Base-by-base conservation (phyloP, 2,797 vertebrate genomes). In the Rhyacichthys aspro region DNA sequence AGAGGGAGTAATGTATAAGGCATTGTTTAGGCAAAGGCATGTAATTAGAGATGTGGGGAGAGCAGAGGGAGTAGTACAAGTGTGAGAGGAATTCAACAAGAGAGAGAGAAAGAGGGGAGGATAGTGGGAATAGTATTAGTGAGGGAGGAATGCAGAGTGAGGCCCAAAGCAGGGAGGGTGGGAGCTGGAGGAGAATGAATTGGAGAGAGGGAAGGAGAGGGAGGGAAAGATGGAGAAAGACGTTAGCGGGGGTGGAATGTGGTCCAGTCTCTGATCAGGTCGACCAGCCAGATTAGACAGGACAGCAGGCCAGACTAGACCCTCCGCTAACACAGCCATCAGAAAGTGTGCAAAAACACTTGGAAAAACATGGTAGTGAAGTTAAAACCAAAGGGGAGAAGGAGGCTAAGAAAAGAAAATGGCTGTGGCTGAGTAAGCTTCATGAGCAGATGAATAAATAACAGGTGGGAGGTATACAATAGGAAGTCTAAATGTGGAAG, bases 221-320 rank as follows among this genome's bases (percentile, higher is more conserved):
- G 14, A 16, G 28, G 52, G 61, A 52, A n/a, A 43, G 48, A 48
- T 34, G 8, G 32, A 11, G 46, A 60, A 32, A 32, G 53, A 47
- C 43, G 54, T 64, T 72, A 61, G 78, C 52, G 43, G 78, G 72
- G 81, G 65, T 89, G 91, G 91, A 92, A 92, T 92, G 90, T 87
- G 75, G 81, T 41, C 84, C 80, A 82, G 84, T 56, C 85, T 91
- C 86, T 91, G 86, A 91, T 92, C 91, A 89, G 32, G 76, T 84
- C 85, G 81, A 62, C 82, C 74, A 74, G 76, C 57, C 74, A 82
- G 88, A 89, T 92, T 90, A 83, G 87, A 83, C 73, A 57, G 82
- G 90, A 91, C 90, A 89, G 87, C 76, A 37, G 64, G 64, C 70
- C 78, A 73, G 76, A 62, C 71, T 44, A 67, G 70, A 75, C 63